Evolutionary conservation across 2,888 invertebrate species (phyloP).

Genomic region (Elegia similella): DNA sequence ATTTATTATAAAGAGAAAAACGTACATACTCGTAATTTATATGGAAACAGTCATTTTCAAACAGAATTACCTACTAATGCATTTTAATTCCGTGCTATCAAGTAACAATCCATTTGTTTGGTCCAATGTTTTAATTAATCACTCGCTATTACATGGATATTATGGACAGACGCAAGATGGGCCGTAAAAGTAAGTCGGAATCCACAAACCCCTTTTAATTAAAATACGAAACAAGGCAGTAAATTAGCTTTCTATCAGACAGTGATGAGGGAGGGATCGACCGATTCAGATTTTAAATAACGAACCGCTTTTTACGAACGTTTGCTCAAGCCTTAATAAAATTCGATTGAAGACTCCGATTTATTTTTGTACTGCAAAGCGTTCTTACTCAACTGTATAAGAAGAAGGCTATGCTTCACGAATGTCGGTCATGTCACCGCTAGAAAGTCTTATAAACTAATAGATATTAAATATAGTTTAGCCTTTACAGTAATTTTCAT

Average conservation of each 20-base stretch:
- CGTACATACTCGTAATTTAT: too few relatives aligned
- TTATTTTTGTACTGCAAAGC: too few relatives aligned
- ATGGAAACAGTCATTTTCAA: too few relatives aligned
- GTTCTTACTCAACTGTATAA: too few relatives aligned
- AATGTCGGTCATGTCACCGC: too few relatives aligned
- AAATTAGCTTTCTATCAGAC: slow-evolving; percentile 43
- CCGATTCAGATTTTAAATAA: slow-evolving; percentile 21
- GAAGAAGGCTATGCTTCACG: too few relatives aligned
- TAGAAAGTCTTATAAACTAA: too few relatives aligned
- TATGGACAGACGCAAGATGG: slow-evolving; percentile 1
- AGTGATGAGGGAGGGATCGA: slow-evolving; percentile 31
- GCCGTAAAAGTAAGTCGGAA: slow-evolving; percentile 19
- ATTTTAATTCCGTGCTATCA: neutral
- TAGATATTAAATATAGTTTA: too few relatives aligned
- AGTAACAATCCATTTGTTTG: neutral
- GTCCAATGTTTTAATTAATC: neutral
- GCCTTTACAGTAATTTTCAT: too few relatives aligned
- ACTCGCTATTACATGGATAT: neutral
- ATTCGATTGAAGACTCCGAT: neutral
- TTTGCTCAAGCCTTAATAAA: slow-evolving; percentile 14
- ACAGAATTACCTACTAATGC: too few relatives aligned
- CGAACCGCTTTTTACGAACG: slow-evolving; percentile 11
- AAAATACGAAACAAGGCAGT: slow-evolving; percentile 43
- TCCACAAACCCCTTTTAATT: slow-evolving; percentile 42
- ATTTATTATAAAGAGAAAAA: too few relatives aligned